A percentile compares a stretch with the other conserved stretches of the same genome.
phyloP scores from a whole-genome alignment of 2,113 vertebrate species.

The Gallinago paraguaiae region DNA sequence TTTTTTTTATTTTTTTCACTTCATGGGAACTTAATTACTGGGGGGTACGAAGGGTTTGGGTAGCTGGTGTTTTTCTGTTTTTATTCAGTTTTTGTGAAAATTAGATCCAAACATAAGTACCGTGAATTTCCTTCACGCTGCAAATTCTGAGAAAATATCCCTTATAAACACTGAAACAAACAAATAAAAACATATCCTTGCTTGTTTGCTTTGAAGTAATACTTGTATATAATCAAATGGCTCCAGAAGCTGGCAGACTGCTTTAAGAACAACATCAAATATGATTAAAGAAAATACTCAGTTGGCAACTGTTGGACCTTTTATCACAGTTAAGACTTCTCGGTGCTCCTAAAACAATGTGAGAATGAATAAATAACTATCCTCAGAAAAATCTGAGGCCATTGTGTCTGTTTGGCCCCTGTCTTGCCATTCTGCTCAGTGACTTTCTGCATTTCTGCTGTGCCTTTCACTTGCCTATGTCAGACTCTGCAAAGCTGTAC shows the following conservation, averaged over 20 bases:
- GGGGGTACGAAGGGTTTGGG: neutral
- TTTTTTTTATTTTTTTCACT: neutral
- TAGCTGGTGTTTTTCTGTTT: neutral
- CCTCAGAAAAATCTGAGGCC: neutral
- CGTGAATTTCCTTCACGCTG: neutral
- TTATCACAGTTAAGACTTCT: conserved; percentile 9
- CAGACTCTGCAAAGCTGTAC: neutral
- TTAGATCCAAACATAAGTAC: neutral
- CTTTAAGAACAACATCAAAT: conserved; percentile 52
- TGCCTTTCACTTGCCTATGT: neutral
- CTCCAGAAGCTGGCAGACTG: conserved; percentile 48
- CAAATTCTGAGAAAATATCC: conserved; percentile 27
- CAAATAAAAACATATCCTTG: conserved; percentile 51
- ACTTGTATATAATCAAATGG: conserved; percentile 50
- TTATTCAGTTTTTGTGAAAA: conserved; percentile 53
- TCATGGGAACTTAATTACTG: conserved; percentile 31
- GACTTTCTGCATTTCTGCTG: neutral
- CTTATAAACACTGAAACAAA: conserved; percentile 53
- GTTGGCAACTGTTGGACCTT: conserved; percentile 27
- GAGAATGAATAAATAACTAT: conserved; percentile 26
- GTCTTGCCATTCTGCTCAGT: neutral
- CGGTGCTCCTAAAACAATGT: neutral
- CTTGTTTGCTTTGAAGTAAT: conserved; percentile 59
- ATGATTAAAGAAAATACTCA: conserved; percentile 46
- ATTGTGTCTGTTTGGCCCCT: neutral